Base-by-base conservation (phyloP, 2,888 invertebrate species). In the Aricia artaxerxes region DNA sequence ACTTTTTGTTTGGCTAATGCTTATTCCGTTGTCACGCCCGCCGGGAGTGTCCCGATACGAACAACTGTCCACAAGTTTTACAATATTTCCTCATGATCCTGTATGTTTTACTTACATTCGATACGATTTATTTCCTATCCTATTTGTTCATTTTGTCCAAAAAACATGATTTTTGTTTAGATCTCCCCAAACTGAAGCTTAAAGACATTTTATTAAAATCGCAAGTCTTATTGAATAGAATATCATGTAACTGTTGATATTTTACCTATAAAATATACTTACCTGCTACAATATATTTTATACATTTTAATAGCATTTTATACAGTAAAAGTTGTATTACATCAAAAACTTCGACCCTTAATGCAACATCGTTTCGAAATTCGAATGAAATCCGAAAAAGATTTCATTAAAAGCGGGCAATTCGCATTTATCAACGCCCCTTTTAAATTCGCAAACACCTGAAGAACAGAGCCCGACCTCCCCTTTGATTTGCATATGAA, bases 401-500 rank as follows among this genome's bases (percentile, higher is more conserved):
- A 76, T 76, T 76, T 76, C 76, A 57, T 76, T 31, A 44, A 73
- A 73, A 79, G 49, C 31, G 44, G 24, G 31, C n/a, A n/a, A 31
- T 60, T 44, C 60, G 35, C 49, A 44, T 79, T 75, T 73, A 79
- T 79, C 75, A 73, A 60, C 73, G 73, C 75, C 64, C 75, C 61
- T 75, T 79, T 79, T 64, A 79, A 79, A 79, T 35, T 79, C 79
- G 75, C 79, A 76, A 79, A 79, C 78, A 49, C 61, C 75, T 73
- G 80, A 82, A 82, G 80, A 83, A 84, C 76, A 78, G 84, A 86
- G 87, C 86, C 85, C 75, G 61, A 73, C 61, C 61, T 64, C 61
- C 31, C 61, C 79, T 79, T 79, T 79, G 87, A 90, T 91, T 91
- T 89, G 87, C 90, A 91, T 91, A 89, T 86, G 86, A 88, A 88